A percentile compares a stretch with the other conserved stretches of the same genome.
phyloP scores from a whole-genome alignment of 2,888 invertebrate species.

The Parapristionchus giblindavisi region DNA sequence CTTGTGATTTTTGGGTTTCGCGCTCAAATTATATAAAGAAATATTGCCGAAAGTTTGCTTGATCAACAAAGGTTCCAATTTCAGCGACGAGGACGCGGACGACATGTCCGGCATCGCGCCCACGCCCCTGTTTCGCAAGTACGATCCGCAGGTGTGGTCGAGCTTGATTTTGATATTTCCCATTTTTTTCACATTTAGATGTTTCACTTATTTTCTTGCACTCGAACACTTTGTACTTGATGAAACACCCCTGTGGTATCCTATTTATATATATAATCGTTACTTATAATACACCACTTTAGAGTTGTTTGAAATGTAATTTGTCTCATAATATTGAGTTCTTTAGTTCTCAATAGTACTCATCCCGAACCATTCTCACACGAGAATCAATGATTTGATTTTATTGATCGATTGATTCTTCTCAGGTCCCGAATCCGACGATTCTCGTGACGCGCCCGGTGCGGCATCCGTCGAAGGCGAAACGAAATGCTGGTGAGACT shows the following conservation, averaged over 20 bases:
- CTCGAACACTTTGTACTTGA: no score
- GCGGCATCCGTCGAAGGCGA: slow-evolving; percentile 15
- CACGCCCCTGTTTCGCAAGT: slow-evolving; percentile 46
- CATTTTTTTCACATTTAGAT: not conserved
- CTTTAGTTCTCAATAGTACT: not conserved
- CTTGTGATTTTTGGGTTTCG: no score
- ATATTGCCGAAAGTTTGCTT: not conserved
- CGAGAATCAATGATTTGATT: not conserved
- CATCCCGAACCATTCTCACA: not conserved
- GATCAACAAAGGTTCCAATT: not conserved
- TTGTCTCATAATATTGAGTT: not conserved
- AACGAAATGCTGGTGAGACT: slow-evolving; percentile 12
- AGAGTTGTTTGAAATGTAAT: not conserved
- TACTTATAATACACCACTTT: no score
- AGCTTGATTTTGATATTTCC: not conserved
- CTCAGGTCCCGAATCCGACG: slow-evolving; percentile 20
- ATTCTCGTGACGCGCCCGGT: slow-evolving; percentile 19
- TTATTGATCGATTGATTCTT: slow-evolving; percentile 1
- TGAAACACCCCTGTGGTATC: no score
- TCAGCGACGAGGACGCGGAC: slow-evolving; percentile 29
- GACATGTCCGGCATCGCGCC: slow-evolving; percentile 42
- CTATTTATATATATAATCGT: not conserved
- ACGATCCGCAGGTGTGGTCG: slow-evolving; percentile 46
- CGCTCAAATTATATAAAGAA: no score
- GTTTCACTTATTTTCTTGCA: no score